Evolutionary conservation across 2,888 invertebrate genomes (phyloP), one percentile per base, ranked within the genome.

Genomic region (Leucophenga montana): DNA sequence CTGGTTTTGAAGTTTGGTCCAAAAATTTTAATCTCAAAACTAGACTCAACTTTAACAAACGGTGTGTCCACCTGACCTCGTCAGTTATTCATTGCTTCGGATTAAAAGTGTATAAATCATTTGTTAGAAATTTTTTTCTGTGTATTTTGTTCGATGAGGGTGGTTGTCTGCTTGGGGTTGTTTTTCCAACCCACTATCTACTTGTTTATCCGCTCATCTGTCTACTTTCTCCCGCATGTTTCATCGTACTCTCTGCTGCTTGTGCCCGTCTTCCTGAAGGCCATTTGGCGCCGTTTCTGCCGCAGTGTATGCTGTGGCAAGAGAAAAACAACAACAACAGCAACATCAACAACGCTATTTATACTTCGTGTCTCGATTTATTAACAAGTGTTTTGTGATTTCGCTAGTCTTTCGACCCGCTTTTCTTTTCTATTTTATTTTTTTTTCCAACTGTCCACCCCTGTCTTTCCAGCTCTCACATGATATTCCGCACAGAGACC

Each of bases 21-120:
- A n/a, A n/a, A n/a, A n/a, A n/a, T n/a, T n/a, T n/a, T n/a, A n/a
- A n/a, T n/a, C n/a, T n/a, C n/a, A n/a, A n/a, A n/a, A n/a, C n/a
- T n/a, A n/a, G n/a, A n/a, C n/a, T n/a, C n/a, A n/a, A n/a, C n/a
- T n/a, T n/a, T n/a, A n/a, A n/a, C n/a, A n/a, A n/a, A n/a, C n/a
- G n/a, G n/a, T n/a, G n/a, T n/a, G n/a, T n/a, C n/a, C n/a, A n/a
- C n/a, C n/a, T n/a, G n/a, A n/a, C n/a, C n/a, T n/a, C n/a, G n/a
- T n/a, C n/a, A n/a, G n/a, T n/a, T 59, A 78, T 76, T 75, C 59
- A 66, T 39, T 22, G 20, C 27, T 67, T n/a, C n/a, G n/a, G n/a
- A n/a, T n/a, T n/a, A n/a, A n/a, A n/a, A n/a, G n/a, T n/a, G n/a
- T n/a, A n/a, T n/a, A n/a, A n/a, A n/a, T n/a, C n/a, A n/a, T n/a